Base-by-base conservation (phyloP, 2,888 invertebrate species). In the Drepana falcataria region DNA sequence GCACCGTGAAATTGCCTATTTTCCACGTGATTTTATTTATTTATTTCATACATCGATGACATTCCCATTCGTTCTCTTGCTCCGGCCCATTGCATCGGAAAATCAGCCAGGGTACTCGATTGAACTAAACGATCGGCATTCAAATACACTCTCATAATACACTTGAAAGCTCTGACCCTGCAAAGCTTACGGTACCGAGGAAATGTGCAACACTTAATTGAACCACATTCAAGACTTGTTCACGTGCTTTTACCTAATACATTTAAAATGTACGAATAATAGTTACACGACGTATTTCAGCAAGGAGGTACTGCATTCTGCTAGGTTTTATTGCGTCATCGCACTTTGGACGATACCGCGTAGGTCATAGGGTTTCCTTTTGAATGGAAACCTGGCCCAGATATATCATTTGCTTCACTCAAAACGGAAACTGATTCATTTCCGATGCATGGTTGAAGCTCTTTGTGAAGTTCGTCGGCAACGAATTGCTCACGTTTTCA, bases 1-100 rank as follows among this genome's bases (percentile, higher is more conserved):
- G 87, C 89, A 89, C 86, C 88, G 89, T 89, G 85, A 91, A 91
- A 91, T 91, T 88, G 90, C 85, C 90, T 89, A 89, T 91, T 90
- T 91, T 88, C 90, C 87, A 83, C 86, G 76, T 86, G 88, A 87
- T 85, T 87, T 88, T 90, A 88, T 89, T 88, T 88, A 87, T 89
- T 89, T 89, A 88, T 88, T 87, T 87, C 85, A 87, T 87, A 85
- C 83, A 74, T 68, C 81, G 81, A 85, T 85, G 85, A 85, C 79
- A 82, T 82, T 85, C 80, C 72, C 79, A 81, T 83, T 83, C 75
- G 73, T 76, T 81, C 64, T 68, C 56, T 67, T 64, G 66, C 21
- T 21, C 21, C 76, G 71, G 72, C 56, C 75, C 77, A 71, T 60
- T 78, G 77, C 78, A 70, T 79, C 61, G 73, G 75, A 79, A 79